phyloP scores from a whole-genome alignment of 2,113 vertebrate species.

The Zapus hudsonius region DNA sequence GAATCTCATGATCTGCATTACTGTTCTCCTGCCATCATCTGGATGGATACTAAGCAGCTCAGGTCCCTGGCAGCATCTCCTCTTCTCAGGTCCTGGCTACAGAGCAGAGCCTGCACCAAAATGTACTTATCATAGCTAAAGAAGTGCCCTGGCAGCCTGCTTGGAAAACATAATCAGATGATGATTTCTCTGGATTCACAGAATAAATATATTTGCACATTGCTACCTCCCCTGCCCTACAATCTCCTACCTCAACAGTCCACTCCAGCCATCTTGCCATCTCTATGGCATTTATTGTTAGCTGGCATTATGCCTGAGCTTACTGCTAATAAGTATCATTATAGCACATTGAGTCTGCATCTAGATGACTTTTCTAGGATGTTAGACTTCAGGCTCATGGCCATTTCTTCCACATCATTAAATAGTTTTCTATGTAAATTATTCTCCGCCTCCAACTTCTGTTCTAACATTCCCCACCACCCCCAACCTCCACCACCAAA shows the following conservation, averaged over 20 bases:
- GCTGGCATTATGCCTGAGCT: not conserved
- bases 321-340: not conserved
- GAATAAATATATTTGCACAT: not conserved
- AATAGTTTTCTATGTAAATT: not conserved
- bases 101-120: not conserved
- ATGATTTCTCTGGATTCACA: not conserved
- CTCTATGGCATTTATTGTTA: not conserved
- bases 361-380: not conserved
- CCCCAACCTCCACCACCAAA: rapidly evolving
- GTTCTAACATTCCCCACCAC: too few relatives aligned
- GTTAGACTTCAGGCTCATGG: not conserved
- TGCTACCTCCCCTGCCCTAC: not conserved
- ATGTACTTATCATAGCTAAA: not conserved
- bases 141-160: not conserved
- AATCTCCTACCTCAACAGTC: not conserved
- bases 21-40: not conserved
- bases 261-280: not conserved
- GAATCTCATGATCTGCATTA: too few relatives aligned
- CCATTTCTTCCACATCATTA: not conserved
- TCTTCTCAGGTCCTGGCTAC: not conserved
- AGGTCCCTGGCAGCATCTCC: not conserved
- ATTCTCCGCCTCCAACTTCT: not conserved
- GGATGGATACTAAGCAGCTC: not conserved
- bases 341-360: not conserved
- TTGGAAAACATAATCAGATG: not conserved